Evolutionary conservation across 2,888 invertebrate genomes (phyloP).

Genomic region (Meliscaeva auricollis): DNA sequence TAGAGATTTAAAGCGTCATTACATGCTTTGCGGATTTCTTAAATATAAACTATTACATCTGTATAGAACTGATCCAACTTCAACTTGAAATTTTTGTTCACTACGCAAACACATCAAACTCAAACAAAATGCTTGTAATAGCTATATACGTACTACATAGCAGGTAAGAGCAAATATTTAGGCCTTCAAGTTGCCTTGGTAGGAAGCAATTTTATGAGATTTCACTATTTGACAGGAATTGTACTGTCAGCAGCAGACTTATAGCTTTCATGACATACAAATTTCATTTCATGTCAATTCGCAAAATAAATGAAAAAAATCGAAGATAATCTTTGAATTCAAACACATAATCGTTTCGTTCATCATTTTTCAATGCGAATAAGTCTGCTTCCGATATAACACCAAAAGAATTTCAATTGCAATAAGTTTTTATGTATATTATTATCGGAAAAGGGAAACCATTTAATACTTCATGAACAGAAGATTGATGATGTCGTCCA

Average conservation of each 20-base stretch:
- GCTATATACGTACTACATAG: too few relatives aligned
- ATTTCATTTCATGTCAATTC: slow-evolving; percentile 6
- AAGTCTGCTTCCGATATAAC: slow-evolving; percentile 33
- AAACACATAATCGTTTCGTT: slow-evolving; percentile 28
- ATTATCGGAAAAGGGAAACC: slow-evolving; percentile 48
- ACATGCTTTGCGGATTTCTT: too few relatives aligned
- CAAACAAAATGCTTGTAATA: too few relatives aligned
- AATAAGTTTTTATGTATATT: slow-evolving; percentile 30
- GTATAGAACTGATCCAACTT: too few relatives aligned
- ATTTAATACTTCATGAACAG: slow-evolving; percentile 23
- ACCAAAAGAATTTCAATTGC: slow-evolving; percentile 57
- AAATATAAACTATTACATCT: too few relatives aligned
- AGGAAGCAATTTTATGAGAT: background rate
- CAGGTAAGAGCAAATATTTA: too few relatives aligned
- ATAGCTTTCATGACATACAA: background rate
- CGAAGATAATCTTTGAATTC: slow-evolving; percentile 8
- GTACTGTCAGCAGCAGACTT: slow-evolving; percentile 6
- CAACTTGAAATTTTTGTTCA: too few relatives aligned
- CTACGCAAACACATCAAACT: too few relatives aligned
- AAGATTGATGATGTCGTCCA: slow-evolving; percentile 42
- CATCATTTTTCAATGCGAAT: slow-evolving; percentile 7
- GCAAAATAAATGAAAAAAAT: background rate
- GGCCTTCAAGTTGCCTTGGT: too few relatives aligned
- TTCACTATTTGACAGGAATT: background rate
- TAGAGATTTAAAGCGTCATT: too few relatives aligned